Base-by-base conservation (phyloP, 2,113 vertebrate species). In the Sebastes fasciatus region DNA sequence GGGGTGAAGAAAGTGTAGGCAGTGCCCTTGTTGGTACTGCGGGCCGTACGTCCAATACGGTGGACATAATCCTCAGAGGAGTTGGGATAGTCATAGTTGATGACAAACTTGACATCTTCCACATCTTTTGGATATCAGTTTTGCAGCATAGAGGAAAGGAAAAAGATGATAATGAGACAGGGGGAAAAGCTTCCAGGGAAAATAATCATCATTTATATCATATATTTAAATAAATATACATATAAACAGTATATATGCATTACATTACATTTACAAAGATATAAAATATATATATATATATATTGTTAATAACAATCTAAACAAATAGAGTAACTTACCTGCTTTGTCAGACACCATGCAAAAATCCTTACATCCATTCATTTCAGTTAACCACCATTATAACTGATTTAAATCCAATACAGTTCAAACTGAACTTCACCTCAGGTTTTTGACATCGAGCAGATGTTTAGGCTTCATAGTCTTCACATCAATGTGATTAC, bases 1-100 rank as follows among this genome's bases (percentile, higher is more conserved):
- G 97, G 98, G 4, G 98, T 99, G 95, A 99, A 99, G 96, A 99
- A 99, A 66, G 98, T 99, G 93, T 99, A 99, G 80, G 98, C 98
- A 2, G 98, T 99, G 93, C 98, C 98, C 92, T 99, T 99, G 95
- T 99, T 99, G 95, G 98, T 99, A 85, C 98, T 99, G 72, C 98
- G 98, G 23, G 98, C 98, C 0, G 98, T 99, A 55, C 98, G 97
- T 42, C 98, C 98, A 74, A 99, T 99, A 1, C 98, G 97, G 86
- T 99, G 98, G 86, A 99, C 98, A 0, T 99, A 99, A 93, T 99
- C 98, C 94, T 99, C 98, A 0, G 98, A 99, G 85, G 97, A 99
- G 95, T 96, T 98, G 78, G 98, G 98, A 94, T 99, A 99, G 95
- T 99, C 98, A 91, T 99, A 99, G 96, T 99, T 99, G 96, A 99